Conservation (phyloP, 2,113 vertebrate genomes). For the Peromyscus californicus region DNA sequence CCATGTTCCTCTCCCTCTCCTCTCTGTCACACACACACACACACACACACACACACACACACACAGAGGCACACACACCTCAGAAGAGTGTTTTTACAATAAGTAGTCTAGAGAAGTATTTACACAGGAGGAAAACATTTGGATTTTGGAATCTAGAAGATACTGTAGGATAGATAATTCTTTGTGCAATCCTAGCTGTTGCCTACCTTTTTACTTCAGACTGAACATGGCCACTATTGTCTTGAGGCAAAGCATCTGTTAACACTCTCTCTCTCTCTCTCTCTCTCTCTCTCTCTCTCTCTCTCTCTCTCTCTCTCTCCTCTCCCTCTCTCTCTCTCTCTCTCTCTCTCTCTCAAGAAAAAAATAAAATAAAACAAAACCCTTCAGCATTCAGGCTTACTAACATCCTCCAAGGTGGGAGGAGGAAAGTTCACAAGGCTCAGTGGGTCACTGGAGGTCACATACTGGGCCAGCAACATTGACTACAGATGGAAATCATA, state of each 20-base stretch:
- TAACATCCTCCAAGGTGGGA: neutral
- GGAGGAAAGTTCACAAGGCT: too few relatives aligned
- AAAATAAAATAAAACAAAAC: neutral
- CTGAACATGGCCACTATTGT: neutral
- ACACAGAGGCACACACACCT: neutral
- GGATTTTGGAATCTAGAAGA: constrained; percentile 14
- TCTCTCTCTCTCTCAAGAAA: too few relatives aligned
- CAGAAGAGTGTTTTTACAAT: neutral
- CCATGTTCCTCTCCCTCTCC: too few relatives aligned
- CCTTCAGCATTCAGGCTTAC: neutral
- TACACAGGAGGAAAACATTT: neutral
- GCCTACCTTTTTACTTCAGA: neutral
- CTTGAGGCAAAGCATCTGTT: neutral
- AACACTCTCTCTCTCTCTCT: too few relatives aligned
- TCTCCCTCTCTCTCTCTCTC: too few relatives aligned
- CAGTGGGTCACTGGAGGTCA: neutral
- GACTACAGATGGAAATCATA: neutral
- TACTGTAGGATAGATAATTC: neutral
- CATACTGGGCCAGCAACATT: neutral
- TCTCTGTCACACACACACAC: neutral
- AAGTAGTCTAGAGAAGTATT: neutral
- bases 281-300: too few relatives aligned
- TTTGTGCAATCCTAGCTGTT: neutral
- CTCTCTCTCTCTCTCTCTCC: too few relatives aligned
- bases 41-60: neutral